phyloP scores from a whole-genome alignment of 2,888 invertebrate species.

The Stenotaenia linearis region DNA sequence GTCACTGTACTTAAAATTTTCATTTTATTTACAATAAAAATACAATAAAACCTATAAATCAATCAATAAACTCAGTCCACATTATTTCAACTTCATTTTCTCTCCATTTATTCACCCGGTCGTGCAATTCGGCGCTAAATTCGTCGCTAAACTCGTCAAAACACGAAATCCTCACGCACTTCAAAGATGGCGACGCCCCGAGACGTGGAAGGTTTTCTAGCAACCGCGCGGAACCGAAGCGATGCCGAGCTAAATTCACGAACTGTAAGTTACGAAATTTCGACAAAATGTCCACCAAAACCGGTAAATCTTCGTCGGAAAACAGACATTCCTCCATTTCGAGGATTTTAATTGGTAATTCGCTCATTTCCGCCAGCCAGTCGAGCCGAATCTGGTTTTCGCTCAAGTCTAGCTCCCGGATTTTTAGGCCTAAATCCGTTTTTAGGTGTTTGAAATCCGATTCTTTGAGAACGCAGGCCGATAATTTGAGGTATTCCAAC shows the following conservation, averaged over 20 bases:
- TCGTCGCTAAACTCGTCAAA: neutral
- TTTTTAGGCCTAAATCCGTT: neutral
- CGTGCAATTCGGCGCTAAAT: neutral
- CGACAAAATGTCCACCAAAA: neutral
- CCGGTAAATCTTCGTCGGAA: neutral
- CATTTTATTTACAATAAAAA: neutral
- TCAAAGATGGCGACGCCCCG: neutral
- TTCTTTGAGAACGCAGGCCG: neutral
- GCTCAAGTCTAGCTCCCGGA: neutral
- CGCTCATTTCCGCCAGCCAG: neutral
- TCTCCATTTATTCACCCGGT: neutral
- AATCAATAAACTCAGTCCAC: neutral
- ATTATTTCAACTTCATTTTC: neutral
- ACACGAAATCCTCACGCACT: neutral
- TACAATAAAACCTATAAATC: no score
- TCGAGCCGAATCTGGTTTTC: neutral
- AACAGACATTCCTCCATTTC: neutral
- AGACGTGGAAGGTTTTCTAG: neutral
- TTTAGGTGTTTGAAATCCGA: neutral
- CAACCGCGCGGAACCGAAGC: neutral
- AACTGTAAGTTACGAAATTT: neutral
- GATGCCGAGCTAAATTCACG: neutral
- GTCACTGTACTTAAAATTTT: no score
- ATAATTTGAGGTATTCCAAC: neutral
- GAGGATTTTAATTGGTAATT: no score